Conservation (phyloP, 2,113 vertebrate genomes). For the Corapipo altera region DNA sequence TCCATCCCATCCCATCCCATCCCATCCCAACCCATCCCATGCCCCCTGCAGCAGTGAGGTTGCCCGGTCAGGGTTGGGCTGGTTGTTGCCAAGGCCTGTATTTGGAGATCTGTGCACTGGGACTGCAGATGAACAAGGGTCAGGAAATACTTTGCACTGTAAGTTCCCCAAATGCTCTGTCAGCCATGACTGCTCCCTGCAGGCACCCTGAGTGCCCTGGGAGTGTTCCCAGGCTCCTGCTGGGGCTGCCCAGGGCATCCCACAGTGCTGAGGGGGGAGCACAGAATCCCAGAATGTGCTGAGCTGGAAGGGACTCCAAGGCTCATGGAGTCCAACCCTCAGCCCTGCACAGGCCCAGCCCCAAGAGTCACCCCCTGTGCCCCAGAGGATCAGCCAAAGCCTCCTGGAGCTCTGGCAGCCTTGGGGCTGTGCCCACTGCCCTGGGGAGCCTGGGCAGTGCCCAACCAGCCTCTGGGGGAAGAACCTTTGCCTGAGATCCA, state of each 20-base stretch:
- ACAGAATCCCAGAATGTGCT: not conserved
- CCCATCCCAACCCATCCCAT: accelerated
- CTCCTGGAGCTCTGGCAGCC: no score
- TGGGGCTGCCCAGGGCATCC: no score
- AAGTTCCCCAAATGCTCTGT: not conserved
- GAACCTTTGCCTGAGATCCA: no score
- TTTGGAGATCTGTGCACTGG: accelerated
- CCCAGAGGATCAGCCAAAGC: no score
- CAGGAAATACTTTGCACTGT: accelerated
- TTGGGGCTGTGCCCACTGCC: no score
- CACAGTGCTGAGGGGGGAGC: not conserved
- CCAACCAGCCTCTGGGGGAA: no score
- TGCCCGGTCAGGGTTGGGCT: accelerated
- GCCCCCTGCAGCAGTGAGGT: no score
- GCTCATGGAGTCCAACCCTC: not conserved
- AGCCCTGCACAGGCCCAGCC: not conserved
- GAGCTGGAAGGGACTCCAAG: not conserved
- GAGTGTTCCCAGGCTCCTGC: accelerated
- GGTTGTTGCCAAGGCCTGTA: not conserved
- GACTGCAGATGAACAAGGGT: accelerated
- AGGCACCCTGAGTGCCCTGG: accelerated
- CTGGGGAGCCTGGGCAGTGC: no score
- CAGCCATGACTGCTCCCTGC: not conserved
- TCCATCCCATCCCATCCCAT: not conserved
- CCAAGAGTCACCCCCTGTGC: no score